Evolutionary conservation across 1,140 invertebrate genomes (phyloP).

Genomic region (Drosophila pallidifrons): DNA sequence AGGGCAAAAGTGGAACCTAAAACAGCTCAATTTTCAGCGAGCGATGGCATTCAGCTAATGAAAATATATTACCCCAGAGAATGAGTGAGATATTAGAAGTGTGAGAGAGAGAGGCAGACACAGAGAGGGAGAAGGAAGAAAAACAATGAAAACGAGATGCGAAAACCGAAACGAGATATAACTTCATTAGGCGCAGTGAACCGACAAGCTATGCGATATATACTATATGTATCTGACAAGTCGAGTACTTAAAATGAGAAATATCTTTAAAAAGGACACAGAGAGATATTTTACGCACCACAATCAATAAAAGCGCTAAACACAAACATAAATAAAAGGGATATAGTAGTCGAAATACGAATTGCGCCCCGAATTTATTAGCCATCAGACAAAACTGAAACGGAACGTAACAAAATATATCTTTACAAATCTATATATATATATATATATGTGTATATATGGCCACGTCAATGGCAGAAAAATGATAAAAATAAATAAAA

Average conservation of each 20-base stretch:
- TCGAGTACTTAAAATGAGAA: constrained; percentile 59
- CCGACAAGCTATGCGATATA: constrained; percentile 60
- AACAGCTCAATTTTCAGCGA: constrained; percentile 40
- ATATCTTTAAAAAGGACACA: constrained; percentile 49
- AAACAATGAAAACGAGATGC: constrained; percentile 29
- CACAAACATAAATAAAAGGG: constrained; percentile 74
- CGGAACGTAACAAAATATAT: constrained; percentile 43
- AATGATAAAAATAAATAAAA: constrained; percentile 70
- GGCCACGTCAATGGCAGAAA: constrained; percentile 46
- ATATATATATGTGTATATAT: constrained; percentile 16
- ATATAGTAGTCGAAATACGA: constrained; percentile 33
- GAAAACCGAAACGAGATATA: constrained; percentile 55
- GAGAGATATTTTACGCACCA: constrained; percentile 45
- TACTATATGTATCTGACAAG: constrained; percentile 39
- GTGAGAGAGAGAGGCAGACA: neutral
- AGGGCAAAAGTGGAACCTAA: constrained; percentile 41
- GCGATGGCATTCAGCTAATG: constrained; percentile 52
- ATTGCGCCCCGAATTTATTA: constrained; percentile 59
- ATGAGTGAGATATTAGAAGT: neutral
- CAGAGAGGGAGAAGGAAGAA: neutral
- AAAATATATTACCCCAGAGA: constrained; percentile 67
- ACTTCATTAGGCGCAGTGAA: constrained; percentile 69
- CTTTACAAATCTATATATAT: constrained; percentile 13
- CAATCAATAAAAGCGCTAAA: constrained; percentile 75
- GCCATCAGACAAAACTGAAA: constrained; percentile 52